phyloP scores from a whole-genome alignment of 1,140 invertebrate genomes.

The Bombus picipes region DNA sequence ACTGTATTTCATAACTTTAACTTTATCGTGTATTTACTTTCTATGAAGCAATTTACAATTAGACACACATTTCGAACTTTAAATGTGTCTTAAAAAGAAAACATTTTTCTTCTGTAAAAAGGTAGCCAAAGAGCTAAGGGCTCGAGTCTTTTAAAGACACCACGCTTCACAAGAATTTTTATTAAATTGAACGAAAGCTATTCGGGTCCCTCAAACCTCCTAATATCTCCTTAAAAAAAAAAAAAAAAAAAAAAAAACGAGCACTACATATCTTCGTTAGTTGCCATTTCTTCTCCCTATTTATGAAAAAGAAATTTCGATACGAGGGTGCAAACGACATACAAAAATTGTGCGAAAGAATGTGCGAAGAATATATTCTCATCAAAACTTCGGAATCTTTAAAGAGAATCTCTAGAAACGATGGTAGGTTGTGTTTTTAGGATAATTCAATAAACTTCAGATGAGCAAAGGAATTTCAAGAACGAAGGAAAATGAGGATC shows the following conservation, averaged over 20 bases:
- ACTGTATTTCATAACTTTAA: not conserved
- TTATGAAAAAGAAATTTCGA: too few species aligned
- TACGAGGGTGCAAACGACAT: too few species aligned
- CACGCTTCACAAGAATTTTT: not conserved
- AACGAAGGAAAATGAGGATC: not conserved
- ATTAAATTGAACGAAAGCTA: not conserved
- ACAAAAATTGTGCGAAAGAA: too few species aligned
- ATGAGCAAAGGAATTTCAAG: not conserved
- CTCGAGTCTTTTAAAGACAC: not conserved
- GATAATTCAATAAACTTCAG: not conserved
- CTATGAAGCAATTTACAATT: not conserved
- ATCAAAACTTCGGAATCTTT: too few species aligned
- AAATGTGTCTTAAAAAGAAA: not conserved
- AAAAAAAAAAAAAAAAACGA: too few species aligned
- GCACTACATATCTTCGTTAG: too few species aligned
- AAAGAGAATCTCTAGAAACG: too few species aligned
- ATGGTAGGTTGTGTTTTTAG: not conserved
- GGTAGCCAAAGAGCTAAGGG: not conserved
- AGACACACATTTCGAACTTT: not conserved
- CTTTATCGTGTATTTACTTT: not conserved
- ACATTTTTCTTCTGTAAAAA: not conserved
- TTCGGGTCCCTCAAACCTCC: too few species aligned
- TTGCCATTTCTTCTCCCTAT: too few species aligned
- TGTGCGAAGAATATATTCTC: too few species aligned
- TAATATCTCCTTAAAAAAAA: too few species aligned